These are phyloP conservation scores for Trilocha varians DNA, from an alignment of 2,888 invertebrate genomes.

Conservation along the genomic window DNA sequence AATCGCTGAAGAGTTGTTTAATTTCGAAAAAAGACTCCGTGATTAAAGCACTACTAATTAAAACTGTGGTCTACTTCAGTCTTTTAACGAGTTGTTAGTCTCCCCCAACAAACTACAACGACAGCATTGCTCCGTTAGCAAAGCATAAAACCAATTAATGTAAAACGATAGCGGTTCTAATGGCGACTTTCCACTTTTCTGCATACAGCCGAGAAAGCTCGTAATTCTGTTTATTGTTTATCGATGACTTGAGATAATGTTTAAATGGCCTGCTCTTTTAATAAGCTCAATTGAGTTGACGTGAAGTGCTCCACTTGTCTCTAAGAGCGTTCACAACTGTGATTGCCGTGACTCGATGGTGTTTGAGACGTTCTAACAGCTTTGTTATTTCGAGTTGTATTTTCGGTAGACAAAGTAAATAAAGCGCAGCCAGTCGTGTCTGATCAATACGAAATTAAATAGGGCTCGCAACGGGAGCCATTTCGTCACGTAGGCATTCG, in stretches of 20 bases:
- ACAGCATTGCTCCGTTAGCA: constrained; percentile 26
- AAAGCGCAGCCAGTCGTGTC: constrained; percentile 14
- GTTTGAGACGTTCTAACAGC: constrained; percentile 1
- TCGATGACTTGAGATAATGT: constrained; percentile 19
- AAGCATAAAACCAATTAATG: constrained; percentile 47
- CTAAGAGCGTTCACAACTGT: constrained; percentile 12
- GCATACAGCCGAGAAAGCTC: constrained; percentile 23
- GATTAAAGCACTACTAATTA: neutral
- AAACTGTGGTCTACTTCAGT: constrained; percentile 23
- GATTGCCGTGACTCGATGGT: constrained; percentile 9
- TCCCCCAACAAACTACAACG: constrained; percentile 24
- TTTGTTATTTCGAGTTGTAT: constrained; percentile 8
- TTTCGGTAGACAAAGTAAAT: constrained; percentile 9
- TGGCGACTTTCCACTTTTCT: constrained; percentile 31
- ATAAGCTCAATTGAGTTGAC: constrained; percentile 9
- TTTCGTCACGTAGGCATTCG: constrained; percentile 41
- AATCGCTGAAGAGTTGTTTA: no score
- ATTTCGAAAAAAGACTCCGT: no score
- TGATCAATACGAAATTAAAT: constrained; percentile 35
- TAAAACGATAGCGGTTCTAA: constrained; percentile 30
- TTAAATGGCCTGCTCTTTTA: constrained; percentile 9
- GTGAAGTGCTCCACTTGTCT: constrained; percentile 10
- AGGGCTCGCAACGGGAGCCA: constrained; percentile 32
- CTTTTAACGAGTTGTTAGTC: constrained; percentile 44
- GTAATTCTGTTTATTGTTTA: constrained; percentile 30